Percentiles rank a stretch among this genome's conserved stretches.
These are phyloP conservation scores for Odontomachus brunneus DNA, from an alignment of 1,140 invertebrate species.

Conservation along the genomic window DNA sequence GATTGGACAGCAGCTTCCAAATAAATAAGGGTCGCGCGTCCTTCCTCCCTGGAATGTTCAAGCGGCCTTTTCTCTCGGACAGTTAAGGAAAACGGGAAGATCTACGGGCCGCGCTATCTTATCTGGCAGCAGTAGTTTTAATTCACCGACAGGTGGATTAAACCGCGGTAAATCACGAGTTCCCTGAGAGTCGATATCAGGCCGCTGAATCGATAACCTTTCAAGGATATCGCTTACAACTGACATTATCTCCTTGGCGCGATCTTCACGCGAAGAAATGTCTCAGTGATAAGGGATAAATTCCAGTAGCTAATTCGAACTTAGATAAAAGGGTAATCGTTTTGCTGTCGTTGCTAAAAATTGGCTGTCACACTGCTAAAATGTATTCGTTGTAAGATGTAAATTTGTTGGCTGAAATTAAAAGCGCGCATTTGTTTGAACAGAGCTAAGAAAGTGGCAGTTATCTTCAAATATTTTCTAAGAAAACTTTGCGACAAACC, in stretches of 20 bases:
- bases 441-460: no score
- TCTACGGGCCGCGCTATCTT: conserved; percentile 51
- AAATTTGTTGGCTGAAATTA: no score
- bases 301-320: no score
- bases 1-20: background rate
- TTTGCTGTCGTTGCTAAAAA: no score
- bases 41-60: background rate
- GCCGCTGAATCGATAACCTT: conserved; percentile 52
- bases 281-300: no score
- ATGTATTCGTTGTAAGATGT: no score
- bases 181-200: conserved; percentile 43
- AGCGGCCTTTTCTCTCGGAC: background rate
- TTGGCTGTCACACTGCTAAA: no score
- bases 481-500: no score
- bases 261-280: no score
- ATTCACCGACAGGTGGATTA: conserved; percentile 71
- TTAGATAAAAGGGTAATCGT: no score
- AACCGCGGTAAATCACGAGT: conserved; percentile 59
- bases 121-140: conserved; percentile 65
- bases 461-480: no score
- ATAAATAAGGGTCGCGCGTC: background rate
- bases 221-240: conserved; percentile 27
- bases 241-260: conserved; percentile 8
- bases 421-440: no score
- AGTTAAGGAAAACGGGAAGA: conserved; percentile 40